Evolutionary conservation across 1,140 invertebrate genomes (phyloP), one percentile per base, ranked within the genome.

Genomic region (Achroia grisella): DNA sequence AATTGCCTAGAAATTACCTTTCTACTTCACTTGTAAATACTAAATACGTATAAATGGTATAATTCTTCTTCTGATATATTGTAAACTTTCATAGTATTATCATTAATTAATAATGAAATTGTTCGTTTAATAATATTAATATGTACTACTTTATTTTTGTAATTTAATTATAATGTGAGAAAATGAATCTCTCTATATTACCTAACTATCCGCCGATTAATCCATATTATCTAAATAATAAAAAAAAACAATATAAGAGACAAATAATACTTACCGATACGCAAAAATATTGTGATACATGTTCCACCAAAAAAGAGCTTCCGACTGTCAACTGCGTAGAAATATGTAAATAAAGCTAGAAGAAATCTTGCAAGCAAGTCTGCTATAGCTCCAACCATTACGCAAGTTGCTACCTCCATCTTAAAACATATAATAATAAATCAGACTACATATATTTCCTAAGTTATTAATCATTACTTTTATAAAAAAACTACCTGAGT

Each of bases 321-420:
- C 17, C 72, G 63, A 35, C 80, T 84, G 35, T 84, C 71, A 5
- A 84, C 75, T 1, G 39, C 42, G 36, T 70, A 76, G 46, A 84
- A 84, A 47, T 74, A 84, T 3, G 80, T 84, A 42, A 77, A 68
- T 2, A 84, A 44, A 8, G 80, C 80, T 0, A 84, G 52, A 6
- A 48, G 31, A 17, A 82, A 71, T 43, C 80, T 68, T 13, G 78
- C 76, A 8, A 67, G 4, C 1, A 84, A 45, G 54, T 84, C 80
- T 1, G 77, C 75, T 34, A 84, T 41, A 0, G 80, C 80, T 0
- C 80, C 80, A 0, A 72, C 68, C 80, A 84, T 84, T 4, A 84
- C 80, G 49, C 80, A 84, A 2, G 77, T 70, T 4, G 80, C 75
- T 8, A 84, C 80, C 68, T 84, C 56, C 52, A 84, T 72, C 80